Evolutionary conservation across 2,113 vertebrate genomes (phyloP).

Genomic region (Oreochromis niloticus): DNA sequence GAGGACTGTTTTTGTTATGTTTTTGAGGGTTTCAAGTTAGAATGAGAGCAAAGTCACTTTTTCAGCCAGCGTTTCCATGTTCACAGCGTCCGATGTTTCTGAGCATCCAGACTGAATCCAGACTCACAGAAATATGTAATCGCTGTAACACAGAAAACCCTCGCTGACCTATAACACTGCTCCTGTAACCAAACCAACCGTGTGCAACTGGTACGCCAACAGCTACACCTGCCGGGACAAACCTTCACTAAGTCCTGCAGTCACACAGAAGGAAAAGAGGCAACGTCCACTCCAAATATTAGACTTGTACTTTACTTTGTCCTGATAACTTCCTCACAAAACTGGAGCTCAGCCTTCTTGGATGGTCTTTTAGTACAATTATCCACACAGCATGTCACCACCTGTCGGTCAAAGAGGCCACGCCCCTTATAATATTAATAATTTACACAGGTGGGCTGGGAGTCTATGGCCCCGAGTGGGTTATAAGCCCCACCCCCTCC

Average conservation of each 20-base stretch:
- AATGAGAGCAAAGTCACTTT: not conserved
- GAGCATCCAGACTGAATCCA: not conserved
- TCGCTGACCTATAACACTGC: not conserved
- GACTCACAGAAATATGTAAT: not conserved
- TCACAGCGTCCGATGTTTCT: not conserved
- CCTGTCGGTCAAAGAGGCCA: not conserved
- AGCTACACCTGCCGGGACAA: not conserved
- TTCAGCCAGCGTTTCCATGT: not conserved
- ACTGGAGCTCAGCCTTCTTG: not conserved
- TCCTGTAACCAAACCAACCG: not conserved
- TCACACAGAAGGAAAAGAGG: not conserved
- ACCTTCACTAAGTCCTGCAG: not conserved
- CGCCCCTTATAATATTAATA: not conserved
- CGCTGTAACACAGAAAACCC: not conserved
- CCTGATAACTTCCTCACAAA: not conserved
- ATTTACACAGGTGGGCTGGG: not conserved
- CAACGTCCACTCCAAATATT: not conserved
- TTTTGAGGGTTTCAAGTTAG: not conserved
- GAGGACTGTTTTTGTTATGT: not conserved
- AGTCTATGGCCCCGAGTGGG: not conserved
- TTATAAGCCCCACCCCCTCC: not conserved
- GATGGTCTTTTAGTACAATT: not conserved
- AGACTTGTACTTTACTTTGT: not conserved
- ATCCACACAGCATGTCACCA: not conserved
- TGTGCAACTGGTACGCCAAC: not conserved